These are phyloP conservation scores for Mongoloraphidia duomilia DNA, from an alignment of 2,888 invertebrate genomes.

Conservation along the genomic window DNA sequence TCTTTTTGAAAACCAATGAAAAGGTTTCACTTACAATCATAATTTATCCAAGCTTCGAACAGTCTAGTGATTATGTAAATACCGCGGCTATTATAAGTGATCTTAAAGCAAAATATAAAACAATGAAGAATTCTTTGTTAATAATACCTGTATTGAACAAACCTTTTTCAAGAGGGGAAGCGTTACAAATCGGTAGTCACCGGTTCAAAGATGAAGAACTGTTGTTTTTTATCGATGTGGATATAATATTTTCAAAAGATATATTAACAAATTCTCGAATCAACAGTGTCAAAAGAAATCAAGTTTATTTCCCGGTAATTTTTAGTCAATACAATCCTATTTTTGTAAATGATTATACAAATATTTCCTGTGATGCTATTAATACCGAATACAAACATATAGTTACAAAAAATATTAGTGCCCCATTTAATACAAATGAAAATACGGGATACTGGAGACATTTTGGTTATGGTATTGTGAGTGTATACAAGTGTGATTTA, in stretches of 20 bases:
- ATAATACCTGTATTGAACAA: conserved; percentile 28
- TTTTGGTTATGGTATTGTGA: conserved; percentile 91
- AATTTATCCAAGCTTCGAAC: conserved; percentile 37
- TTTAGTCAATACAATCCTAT: conserved; percentile 86
- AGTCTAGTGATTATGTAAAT: conserved; percentile 40
- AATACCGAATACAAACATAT: not conserved
- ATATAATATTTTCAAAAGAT: conserved; percentile 69
- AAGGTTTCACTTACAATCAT: conserved; percentile 54
- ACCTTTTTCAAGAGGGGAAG: conserved; percentile 68
- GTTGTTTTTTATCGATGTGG: conserved; percentile 89
- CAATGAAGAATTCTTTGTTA: conserved; percentile 31
- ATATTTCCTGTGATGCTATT: not conserved
- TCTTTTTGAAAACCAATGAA: conserved; percentile 49
- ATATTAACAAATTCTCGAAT: conserved; percentile 63
- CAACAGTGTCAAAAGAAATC: conserved; percentile 56
- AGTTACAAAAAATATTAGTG: not conserved
- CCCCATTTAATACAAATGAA: conserved; percentile 24
- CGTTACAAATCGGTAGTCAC: conserved; percentile 63
- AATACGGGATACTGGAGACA: conserved; percentile 82
- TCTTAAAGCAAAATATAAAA: conserved; percentile 40
- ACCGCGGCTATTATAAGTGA: conserved; percentile 41
- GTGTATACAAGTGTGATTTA: conserved; percentile 79
- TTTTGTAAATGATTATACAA: conserved; percentile 35
- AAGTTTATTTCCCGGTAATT: conserved; percentile 90
- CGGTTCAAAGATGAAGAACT: conserved; percentile 49